phyloP scores from a whole-genome alignment of 1,140 invertebrate genomes.

The Uloborus diversus region DNA sequence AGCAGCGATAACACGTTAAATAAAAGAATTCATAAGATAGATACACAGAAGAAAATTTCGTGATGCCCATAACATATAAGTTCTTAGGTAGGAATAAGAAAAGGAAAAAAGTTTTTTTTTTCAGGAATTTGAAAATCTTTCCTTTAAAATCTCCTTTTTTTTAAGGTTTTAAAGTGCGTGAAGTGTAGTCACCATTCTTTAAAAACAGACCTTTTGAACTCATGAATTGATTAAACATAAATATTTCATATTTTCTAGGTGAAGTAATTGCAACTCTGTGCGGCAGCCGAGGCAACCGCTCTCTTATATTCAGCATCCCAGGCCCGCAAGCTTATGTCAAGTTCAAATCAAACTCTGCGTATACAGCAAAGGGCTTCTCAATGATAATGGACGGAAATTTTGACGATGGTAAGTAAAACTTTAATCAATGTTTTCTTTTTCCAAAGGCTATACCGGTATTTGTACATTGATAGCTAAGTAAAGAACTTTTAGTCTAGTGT shows the following conservation, averaged over 20 bases:
- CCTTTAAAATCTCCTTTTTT: too few species aligned
- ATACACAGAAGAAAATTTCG: too few species aligned
- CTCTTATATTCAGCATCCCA: background rate
- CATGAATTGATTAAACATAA: slow-evolving; percentile 12
- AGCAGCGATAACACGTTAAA: too few species aligned
- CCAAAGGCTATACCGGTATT: background rate
- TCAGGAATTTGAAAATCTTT: too few species aligned
- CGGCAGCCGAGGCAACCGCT: slow-evolving; percentile 16
- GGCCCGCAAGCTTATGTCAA: slow-evolving; percentile 24
- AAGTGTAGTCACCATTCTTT: too few species aligned
- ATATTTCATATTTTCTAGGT: slow-evolving; percentile 48
- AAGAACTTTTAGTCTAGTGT: background rate
- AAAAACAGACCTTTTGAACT: too few species aligned
- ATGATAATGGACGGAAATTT: background rate
- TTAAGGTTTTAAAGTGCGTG: too few species aligned
- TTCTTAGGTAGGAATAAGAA: too few species aligned
- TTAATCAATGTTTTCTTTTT: background rate
- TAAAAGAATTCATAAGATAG: too few species aligned
- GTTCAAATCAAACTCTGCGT: slow-evolving; percentile 48
- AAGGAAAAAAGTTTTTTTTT: too few species aligned
- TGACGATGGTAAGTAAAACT: slow-evolving; percentile 9
- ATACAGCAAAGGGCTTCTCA: slow-evolving; percentile 48
- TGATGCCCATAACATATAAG: too few species aligned
- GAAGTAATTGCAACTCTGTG: slow-evolving; percentile 60
- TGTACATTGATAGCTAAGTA: background rate